Base-by-base conservation (phyloP, 2,797 vertebrate genomes). In the Cynodonichthys magdalenae region DNA sequence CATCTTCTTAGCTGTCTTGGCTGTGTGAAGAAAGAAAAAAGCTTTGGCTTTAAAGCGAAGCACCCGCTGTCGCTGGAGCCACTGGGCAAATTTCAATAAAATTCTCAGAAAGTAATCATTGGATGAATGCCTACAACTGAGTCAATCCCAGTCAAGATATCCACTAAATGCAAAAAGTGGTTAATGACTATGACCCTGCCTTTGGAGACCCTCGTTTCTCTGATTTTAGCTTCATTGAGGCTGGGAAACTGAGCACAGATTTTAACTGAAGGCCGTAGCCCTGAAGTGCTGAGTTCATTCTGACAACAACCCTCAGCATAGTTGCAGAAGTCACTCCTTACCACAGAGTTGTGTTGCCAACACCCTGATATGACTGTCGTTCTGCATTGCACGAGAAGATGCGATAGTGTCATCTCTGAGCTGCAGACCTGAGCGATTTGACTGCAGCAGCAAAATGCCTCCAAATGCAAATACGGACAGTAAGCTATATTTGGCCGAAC, bases 251-350 rank as follows among this genome's bases (percentile, higher is more conserved):
- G 83, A 81, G 84, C 76, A 71, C 53, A 82, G 87, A 84, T 66
- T 65, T 39, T 41, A 6, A 39, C 36, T 14, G 11, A 39, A 39
- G 12, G 82, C 82, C 58, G 77, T 85, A 63, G 83, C 71, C 76
- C 90, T 28, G 87, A 90, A 90, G 87, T 87, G 80, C 77, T 81
- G 90, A 89, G 81, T 91, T 92, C 81, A 86, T 92, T 92, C 89
- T 62, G 62, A 82, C 83, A 64, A 39, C 59, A 81, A 92, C 92
- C 89, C 87, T 84, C 90, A 77, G 73, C 77, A 85, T 81, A 88
- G 90, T 90, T 83, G 53, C 78, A 82, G 89, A 92, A 90, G 92
- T 93, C 89, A 84, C 74, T 75, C 83, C 28, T 46, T 63, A 36
- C 68, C 82, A 84, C 84, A 89, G 81, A 81, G 80, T 72, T 0